A percentile compares a stretch with the other conserved stretches of the same genome.
These are phyloP conservation scores for Emydocephalus ijimae DNA, from an alignment of 2,113 vertebrate species.

Conservation along the genomic window DNA sequence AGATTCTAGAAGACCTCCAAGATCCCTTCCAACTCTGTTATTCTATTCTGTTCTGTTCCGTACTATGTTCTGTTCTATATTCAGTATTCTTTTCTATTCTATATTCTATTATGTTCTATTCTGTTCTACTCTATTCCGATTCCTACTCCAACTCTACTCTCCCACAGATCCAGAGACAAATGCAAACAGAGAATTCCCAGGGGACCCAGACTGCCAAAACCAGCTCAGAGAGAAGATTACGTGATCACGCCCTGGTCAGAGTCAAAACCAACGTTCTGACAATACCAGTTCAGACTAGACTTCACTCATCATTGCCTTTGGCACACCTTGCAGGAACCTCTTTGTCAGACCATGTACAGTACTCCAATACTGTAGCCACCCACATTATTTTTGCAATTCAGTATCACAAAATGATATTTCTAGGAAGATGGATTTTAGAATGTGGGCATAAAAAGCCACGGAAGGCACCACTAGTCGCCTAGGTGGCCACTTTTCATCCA, in stretches of 20 bases:
- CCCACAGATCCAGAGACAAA: neutral
- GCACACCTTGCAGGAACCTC: neutral
- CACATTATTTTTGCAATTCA: neutral
- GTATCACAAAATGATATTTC: neutral
- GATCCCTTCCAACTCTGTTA: no score
- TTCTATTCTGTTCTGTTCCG: no score
- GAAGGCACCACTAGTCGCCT: neutral
- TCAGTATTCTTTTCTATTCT: no score
- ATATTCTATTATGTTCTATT: no score
- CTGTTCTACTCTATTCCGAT: no score
- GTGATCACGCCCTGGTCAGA: constrained; percentile 76
- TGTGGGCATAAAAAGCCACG: neutral
- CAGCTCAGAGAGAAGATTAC: constrained; percentile 82
- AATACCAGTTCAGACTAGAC: constrained; percentile 78
- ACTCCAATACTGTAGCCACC: neutral
- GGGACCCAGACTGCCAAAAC: constrained; percentile 25
- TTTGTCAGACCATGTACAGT: neutral
- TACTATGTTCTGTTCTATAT: no score
- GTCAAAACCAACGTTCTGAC: constrained; percentile 55
- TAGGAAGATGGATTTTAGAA: neutral
- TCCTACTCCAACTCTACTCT: no score
- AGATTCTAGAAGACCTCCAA: no score
- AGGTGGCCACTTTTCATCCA: neutral
- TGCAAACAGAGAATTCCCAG: neutral
- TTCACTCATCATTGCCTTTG: constrained; percentile 75